Evolutionary conservation across 2,888 invertebrate species (phyloP).

Genomic region (Andrena marginata): DNA sequence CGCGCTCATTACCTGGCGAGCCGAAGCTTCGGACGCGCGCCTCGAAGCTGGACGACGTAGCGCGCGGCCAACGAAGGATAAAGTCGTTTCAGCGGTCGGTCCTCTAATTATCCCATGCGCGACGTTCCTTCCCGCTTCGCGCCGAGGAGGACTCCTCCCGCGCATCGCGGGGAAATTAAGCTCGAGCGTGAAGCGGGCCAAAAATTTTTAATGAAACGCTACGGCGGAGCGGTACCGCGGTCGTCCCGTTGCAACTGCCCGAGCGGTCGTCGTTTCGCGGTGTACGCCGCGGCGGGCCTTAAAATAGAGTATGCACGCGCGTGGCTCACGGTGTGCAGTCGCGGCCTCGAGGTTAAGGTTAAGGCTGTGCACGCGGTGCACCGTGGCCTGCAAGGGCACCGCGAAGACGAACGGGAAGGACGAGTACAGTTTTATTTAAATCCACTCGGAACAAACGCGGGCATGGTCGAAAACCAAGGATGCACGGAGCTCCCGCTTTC

Average conservation of each 20-base stretch:
- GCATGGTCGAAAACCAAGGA: not conserved
- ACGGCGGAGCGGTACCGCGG: conserved; percentile 22
- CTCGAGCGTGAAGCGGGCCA: not conserved
- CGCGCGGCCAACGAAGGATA: not conserved
- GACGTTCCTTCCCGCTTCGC: not conserved
- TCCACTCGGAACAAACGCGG: not conserved
- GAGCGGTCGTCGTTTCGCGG: conserved; percentile 27
- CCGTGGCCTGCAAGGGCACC: conserved; percentile 36
- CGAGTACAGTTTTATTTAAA: conserved; percentile 31
- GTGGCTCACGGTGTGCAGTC: conserved; percentile 28
- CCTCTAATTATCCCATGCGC: not conserved
- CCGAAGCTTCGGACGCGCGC: too few species aligned
- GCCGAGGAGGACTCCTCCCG: not conserved
- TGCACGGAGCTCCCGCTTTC: not conserved
- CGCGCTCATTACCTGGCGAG: too few species aligned
- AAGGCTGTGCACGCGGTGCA: conserved; percentile 46
- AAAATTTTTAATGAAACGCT: conserved; percentile 34
- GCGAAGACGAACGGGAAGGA: conserved; percentile 29
- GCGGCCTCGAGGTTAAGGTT: conserved; percentile 65
- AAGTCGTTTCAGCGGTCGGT: not conserved
- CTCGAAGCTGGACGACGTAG: not conserved
- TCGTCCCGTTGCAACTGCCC: conserved; percentile 19
- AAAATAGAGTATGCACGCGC: conserved; percentile 68
- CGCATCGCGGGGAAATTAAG: not conserved
- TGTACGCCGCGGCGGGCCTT: conserved; percentile 55